Evolutionary conservation across 2,888 invertebrate species (phyloP).

Genomic region (Melieria omissa): DNA sequence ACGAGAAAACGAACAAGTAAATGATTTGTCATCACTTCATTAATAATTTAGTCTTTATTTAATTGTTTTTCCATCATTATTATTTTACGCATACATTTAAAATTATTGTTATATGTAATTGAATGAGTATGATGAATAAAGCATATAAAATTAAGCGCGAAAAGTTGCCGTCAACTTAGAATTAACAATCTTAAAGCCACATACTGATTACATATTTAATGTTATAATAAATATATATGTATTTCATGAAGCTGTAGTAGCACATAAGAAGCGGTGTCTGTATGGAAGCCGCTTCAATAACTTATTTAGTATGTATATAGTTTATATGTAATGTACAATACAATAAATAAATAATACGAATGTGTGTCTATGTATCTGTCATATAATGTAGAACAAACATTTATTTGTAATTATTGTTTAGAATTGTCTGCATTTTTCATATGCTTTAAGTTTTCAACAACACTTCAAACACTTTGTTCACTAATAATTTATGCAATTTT

Average conservation of each 20-base stretch:
- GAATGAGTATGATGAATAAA: slow-evolving; percentile 16
- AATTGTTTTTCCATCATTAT: slow-evolving; percentile 6
- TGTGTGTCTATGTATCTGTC: no score
- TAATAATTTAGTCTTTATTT: slow-evolving; percentile 13
- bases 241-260: not conserved
- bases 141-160: not conserved
- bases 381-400: no score
- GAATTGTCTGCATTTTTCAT: no score
- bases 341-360: no score
- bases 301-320: not conserved
- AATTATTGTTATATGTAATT: not conserved
- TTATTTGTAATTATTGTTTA: no score
- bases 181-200: no score
- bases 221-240: not conserved
- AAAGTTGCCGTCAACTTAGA: no score
- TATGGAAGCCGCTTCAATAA: not conserved
- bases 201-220: not conserved
- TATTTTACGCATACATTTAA: slow-evolving; percentile 17
- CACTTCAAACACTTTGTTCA: no score
- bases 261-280: not conserved
- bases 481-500: no score
- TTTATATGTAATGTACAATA: not conserved
- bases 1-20: slow-evolving; percentile 58
- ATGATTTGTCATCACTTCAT: not conserved
- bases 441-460: no score